Conservation (phyloP, 2,797 vertebrate genomes). For the Craterocephalus amniculus region DNA sequence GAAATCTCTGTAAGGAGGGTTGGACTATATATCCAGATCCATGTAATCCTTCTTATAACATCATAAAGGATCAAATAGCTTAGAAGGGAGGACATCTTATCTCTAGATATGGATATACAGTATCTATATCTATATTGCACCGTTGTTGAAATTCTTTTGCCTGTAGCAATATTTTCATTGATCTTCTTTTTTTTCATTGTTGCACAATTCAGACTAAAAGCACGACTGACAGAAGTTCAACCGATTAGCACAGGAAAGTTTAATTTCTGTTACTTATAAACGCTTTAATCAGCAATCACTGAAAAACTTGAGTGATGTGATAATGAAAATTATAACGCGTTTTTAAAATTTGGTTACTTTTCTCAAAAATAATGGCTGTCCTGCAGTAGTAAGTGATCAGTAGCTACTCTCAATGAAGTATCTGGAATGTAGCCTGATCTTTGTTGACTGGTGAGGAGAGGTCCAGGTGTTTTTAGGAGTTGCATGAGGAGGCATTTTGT, state of each 20-base stretch:
- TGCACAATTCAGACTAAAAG: background rate
- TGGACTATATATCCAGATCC: background rate
- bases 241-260: background rate
- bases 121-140: constrained; percentile 3
- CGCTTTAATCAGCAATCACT: no score
- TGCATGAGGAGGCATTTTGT: no score
- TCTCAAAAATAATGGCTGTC: no score
- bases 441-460: no score
- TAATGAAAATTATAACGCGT: no score
- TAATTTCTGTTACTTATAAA: background rate
- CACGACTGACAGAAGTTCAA: background rate
- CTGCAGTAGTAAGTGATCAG: no score
- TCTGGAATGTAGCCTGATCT: no score
- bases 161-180: background rate
- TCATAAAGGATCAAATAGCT: constrained; percentile 4
- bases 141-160: constrained; percentile 16
- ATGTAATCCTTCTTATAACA: background rate
- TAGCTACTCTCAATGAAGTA: no score
- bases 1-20: background rate
- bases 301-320: no score
- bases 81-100: constrained; percentile 38
- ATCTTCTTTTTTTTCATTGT: background rate
- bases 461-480: no score
- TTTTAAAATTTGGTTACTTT: no score
- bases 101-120: constrained; percentile 10